Evolutionary conservation across 2,113 vertebrate species (phyloP).

Genomic region (Oplegnathus fasciatus): DNA sequence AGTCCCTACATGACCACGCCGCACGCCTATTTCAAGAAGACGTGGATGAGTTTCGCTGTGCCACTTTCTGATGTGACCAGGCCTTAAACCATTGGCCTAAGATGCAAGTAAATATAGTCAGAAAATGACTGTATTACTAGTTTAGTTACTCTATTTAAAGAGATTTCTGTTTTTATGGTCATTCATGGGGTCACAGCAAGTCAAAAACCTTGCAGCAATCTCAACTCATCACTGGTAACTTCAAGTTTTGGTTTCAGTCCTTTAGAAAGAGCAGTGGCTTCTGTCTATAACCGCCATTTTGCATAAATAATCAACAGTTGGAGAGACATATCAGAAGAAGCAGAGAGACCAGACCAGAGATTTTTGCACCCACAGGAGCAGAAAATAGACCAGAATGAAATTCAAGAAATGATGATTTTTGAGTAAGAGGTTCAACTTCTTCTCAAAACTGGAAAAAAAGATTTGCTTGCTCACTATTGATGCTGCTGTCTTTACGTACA

Average conservation of each 20-base stretch:
- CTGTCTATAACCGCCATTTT: not conserved
- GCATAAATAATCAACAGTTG: not conserved
- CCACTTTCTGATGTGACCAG: no score
- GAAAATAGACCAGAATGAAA: not conserved
- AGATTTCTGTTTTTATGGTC: not conserved
- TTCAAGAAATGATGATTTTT: not conserved
- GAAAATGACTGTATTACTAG: no score
- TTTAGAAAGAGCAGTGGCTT: not conserved
- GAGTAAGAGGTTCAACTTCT: not conserved
- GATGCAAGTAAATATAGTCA: no score
- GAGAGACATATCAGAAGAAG: not conserved
- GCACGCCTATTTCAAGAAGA: no score
- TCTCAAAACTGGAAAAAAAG: not conserved
- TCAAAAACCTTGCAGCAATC: not conserved
- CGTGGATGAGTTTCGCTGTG: no score
- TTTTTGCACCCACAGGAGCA: not conserved
- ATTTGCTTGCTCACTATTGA: not conserved
- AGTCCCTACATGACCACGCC: no score
- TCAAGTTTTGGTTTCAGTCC: not conserved
- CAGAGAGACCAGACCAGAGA: not conserved
- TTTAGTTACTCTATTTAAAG: not conserved
- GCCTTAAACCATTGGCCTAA: no score
- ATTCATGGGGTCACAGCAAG: not conserved
- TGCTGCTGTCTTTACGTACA: not conserved
- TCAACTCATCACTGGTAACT: not conserved